phyloP scores from a whole-genome alignment of 1,140 invertebrate species.

The Melipona quadrifasciata region DNA sequence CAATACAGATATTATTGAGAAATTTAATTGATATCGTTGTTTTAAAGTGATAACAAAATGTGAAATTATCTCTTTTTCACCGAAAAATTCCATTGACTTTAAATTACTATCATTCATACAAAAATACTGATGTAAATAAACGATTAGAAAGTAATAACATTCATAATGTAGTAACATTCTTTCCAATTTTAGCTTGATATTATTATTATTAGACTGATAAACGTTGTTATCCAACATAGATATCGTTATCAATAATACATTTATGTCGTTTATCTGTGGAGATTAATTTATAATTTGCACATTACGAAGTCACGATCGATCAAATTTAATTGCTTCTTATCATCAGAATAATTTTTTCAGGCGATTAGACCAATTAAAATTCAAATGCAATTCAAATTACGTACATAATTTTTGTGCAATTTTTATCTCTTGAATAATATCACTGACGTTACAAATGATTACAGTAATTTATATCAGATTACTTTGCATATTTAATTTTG shows the following conservation, averaged over 20 bases:
- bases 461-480: too few species aligned
- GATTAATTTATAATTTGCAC: background rate
- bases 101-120: constrained; percentile 2
- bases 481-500: too few species aligned
- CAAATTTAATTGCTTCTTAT: background rate
- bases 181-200: background rate
- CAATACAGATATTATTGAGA: too few species aligned
- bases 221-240: background rate
- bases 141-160: background rate
- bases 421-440: too few species aligned
- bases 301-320: background rate
- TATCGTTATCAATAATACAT: background rate
- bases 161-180: background rate
- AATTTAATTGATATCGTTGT: too few species aligned
- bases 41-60: too few species aligned
- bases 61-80: background rate
- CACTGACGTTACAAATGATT: too few species aligned
- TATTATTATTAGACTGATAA: constrained; percentile 11
- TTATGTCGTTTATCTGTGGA: background rate
- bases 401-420: too few species aligned
- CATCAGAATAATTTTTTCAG: too few species aligned
- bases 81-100: too few species aligned
- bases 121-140: background rate
- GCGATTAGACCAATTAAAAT: too few species aligned
- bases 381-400: too few species aligned